Evolutionary conservation across 2,113 vertebrate genomes (phyloP), one percentile per base, ranked within the genome.

Genomic region (Gadus chalcogrammus): DNA sequence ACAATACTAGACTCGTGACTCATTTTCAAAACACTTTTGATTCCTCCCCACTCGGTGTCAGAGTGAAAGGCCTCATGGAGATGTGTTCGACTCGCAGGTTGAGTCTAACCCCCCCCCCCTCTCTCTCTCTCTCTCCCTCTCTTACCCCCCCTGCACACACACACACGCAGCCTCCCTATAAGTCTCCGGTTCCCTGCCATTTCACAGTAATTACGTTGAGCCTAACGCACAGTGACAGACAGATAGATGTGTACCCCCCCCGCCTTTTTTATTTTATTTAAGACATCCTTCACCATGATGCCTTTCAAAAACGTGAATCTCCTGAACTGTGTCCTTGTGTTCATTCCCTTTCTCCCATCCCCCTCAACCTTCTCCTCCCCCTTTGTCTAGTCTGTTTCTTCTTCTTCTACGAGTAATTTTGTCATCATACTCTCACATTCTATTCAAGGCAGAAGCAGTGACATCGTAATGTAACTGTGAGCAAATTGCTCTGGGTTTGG

Each of bases 171-270:
- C 73, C 77, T 74, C 83, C 82, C 75, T 87, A 55, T 70, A 85
- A 80, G 76, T 77, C 70, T 69, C 42, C 69, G 72, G 79, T 81
- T 86, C 76, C 84, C 78, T 83, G 79, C 81, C 84, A 89, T 90
- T 91, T 90, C 88, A 90, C 87, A 86, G 81, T 79, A 83, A 90
- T 91, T 89, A 90, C 76, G 77, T 77, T 83, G 87, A 91, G 86
- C 81, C 83, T 90, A 87, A 90, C 88, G 53, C 78, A 89, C 82
- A 83, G 73, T 86, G 90, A 89, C 90, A 84, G 82, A 88, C 67
- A 78, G 82, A 82, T 9, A 48, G 42, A 48, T 48, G 42, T 48
- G 42, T 9, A 13, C 12, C 42, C 24, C 24, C 75, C 65, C 71
- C 70, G 63, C 71, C 74, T 48, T 12, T 68, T 65, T 48, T 12